Conservation (phyloP, 2,797 vertebrate species). For the Chaunax sp. region DNA sequence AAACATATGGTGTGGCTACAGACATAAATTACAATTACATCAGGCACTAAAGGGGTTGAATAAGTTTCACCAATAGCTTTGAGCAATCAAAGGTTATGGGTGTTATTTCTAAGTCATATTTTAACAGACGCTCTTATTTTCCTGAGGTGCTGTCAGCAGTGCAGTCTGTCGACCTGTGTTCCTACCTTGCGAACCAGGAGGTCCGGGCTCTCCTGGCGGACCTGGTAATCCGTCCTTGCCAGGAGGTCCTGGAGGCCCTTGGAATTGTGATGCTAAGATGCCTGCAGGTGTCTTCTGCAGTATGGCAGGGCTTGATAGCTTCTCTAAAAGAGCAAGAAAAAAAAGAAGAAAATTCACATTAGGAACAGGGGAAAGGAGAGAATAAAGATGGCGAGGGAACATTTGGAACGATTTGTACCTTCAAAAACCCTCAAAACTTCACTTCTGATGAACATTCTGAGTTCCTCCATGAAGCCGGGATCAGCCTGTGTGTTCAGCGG, state of each 20-base stretch:
- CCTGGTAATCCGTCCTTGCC: slow-evolving; percentile 93
- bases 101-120: slow-evolving; percentile 40
- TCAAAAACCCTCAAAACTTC: slow-evolving; percentile 94
- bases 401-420: slow-evolving; percentile 83
- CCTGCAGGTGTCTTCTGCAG: slow-evolving; percentile 91
- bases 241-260: slow-evolving; percentile 90
- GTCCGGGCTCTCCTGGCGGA: slow-evolving; percentile 83
- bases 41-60: slow-evolving; percentile 43
- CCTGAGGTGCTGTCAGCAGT: slow-evolving; percentile 23
- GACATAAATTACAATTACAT: slow-evolving; percentile 5
- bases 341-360: background rate
- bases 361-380: background rate
- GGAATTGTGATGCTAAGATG: slow-evolving; percentile 88
- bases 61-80: slow-evolving; percentile 11
- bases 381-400: background rate
- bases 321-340: slow-evolving; percentile 81
- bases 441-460: slow-evolving; percentile 91
- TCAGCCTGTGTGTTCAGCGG: slow-evolving; percentile 81
- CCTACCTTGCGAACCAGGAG: slow-evolving; percentile 92
- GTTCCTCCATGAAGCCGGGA: slow-evolving; percentile 89
- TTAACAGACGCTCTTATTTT: slow-evolving; percentile 32
- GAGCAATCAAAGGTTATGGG: slow-evolving; percentile 26
- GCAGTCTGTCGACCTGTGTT: slow-evolving; percentile 45
- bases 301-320: slow-evolving; percentile 82
- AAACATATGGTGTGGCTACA: background rate